A percentile compares a stretch with the other conserved stretches of the same genome.
These are phyloP conservation scores for Zaprionus ornatus DNA, from an alignment of 1,140 invertebrate genomes.

Conservation along the genomic window DNA sequence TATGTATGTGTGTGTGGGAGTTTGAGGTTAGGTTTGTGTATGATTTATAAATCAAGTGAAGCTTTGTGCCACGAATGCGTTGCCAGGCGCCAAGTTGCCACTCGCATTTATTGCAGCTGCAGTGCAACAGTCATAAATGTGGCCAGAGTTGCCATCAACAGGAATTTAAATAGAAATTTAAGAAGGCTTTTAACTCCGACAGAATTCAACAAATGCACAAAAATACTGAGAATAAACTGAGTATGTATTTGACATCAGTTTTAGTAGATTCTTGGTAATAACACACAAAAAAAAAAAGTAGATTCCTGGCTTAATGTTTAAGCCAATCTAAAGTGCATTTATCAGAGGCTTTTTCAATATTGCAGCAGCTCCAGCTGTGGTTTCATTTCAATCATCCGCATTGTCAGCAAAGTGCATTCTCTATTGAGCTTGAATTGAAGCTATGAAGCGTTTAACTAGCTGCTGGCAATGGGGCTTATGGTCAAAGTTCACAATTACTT, in stretches of 20 bases:
- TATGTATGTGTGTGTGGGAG: not conserved
- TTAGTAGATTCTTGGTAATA: no score
- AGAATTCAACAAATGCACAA: no score
- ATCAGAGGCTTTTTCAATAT: no score
- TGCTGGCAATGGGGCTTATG: not conserved
- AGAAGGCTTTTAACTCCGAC: not conserved
- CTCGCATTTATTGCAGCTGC: constrained; percentile 11
- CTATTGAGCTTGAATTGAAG: not conserved
- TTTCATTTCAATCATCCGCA: no score
- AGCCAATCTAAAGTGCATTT: no score
- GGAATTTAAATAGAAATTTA: not conserved
- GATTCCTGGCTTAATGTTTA: no score
- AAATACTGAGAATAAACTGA: no score
- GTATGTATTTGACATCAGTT: no score
- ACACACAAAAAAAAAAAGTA: no score
- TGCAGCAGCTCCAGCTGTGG: no score
- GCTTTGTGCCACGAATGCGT: not conserved
- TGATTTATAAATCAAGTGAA: constrained; percentile 48
- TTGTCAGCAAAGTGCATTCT: no score
- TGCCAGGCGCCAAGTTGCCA: constrained; percentile 17
- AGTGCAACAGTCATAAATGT: constrained; percentile 14
- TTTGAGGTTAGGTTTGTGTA: constrained; percentile 19
- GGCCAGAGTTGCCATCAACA: not conserved
- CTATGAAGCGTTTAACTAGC: not conserved
- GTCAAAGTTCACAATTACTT: constrained; percentile 4